Evolutionary conservation across 92 coral and sea anemone genomes (phyloP).

Genomic region (Phymanthus crucifer): DNA sequence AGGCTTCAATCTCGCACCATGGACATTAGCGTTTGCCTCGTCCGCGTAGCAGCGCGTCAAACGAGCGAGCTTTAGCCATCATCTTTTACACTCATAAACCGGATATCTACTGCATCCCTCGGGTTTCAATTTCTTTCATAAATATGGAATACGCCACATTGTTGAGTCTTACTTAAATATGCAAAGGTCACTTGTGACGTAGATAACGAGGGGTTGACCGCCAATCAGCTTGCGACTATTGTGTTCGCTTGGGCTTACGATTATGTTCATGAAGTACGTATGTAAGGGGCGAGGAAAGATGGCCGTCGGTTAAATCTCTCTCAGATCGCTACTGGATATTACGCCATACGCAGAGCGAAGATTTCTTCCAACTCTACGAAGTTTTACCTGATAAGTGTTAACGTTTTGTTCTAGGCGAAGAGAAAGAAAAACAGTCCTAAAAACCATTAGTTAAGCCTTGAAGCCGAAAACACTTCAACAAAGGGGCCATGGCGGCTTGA

Average conservation of each 20-base stretch:
- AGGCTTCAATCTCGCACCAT: conserved; percentile 22
- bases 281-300: conserved; percentile 41
- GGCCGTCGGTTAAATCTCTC: conserved; percentile 20
- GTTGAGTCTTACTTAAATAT: conserved; percentile 48
- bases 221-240: conserved; percentile 83
- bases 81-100: conserved; percentile 21
- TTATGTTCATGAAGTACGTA: conserved; percentile 35
- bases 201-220: conserved; percentile 48
- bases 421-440: conserved; percentile 5
- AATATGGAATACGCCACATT: conserved; percentile 36
- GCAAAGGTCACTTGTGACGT: conserved; percentile 87
- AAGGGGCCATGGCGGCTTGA: conserved; percentile 45
- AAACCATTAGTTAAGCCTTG: conserved; percentile 19
- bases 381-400: background rate
- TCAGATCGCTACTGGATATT: conserved; percentile 6
- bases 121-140: conserved; percentile 39
- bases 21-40: conserved; percentile 12
- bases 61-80: conserved; percentile 20
- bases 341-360: conserved; percentile 10
- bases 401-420: conserved; percentile 1
- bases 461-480: conserved; percentile 26
- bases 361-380: conserved; percentile 16
- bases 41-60: conserved; percentile 11
- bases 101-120: conserved; percentile 44
- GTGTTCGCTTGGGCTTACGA: conserved; percentile 54